These are phyloP conservation scores for Uropetala carovei DNA, from an alignment of 2,888 invertebrate species.

Conservation along the genomic window DNA sequence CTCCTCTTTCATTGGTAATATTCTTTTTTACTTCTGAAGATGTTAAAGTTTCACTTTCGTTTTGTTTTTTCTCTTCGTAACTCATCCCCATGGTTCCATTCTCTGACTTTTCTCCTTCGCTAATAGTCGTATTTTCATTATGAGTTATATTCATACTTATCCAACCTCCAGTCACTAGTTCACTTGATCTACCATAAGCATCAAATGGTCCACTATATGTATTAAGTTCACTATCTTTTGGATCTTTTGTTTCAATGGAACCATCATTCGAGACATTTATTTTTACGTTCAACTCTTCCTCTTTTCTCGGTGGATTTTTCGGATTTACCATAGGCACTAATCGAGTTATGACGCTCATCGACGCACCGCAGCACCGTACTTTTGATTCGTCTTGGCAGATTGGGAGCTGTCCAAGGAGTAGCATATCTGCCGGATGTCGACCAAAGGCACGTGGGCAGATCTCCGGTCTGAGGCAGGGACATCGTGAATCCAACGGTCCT, in stretches of 20 bases:
- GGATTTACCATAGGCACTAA: neutral
- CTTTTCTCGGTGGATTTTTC: neutral
- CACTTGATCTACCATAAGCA: no score
- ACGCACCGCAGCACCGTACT: conserved; percentile 67
- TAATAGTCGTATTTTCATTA: neutral
- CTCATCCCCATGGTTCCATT: no score
- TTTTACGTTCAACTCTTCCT: neutral
- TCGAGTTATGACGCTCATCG: conserved; percentile 40
- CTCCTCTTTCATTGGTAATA: no score
- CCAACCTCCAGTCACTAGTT: no score
- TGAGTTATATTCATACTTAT: no score
- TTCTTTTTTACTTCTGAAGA: no score
- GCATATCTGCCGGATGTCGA: conserved; percentile 52
- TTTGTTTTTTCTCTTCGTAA: no score
- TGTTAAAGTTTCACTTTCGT: no score
- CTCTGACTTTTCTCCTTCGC: neutral
- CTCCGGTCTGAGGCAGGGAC: conserved; percentile 65
- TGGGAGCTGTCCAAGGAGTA: conserved; percentile 66
- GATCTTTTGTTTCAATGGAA: neutral
- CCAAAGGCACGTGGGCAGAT: conserved; percentile 66
- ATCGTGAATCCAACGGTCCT: conserved; percentile 65
- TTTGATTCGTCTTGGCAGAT: conserved; percentile 65
- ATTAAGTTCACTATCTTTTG: neutral
- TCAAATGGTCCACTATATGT: neutral
- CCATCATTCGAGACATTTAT: neutral